Conservation (phyloP, 2,113 vertebrate genomes). For the Pelmatolapia mariae region DNA sequence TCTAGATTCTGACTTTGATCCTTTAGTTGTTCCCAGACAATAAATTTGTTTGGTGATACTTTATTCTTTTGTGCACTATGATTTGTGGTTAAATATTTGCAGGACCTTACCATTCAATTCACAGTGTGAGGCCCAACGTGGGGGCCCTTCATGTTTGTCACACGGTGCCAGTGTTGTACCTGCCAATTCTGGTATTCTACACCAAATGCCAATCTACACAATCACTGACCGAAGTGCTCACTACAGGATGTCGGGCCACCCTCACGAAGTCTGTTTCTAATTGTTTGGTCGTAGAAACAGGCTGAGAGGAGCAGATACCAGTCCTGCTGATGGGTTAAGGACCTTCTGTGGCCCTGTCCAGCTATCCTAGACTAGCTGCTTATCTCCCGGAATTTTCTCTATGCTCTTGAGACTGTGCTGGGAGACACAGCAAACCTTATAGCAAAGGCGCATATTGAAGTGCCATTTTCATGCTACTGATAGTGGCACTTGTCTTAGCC, state of each 20-base stretch:
- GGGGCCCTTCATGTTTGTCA: background rate
- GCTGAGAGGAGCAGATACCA: background rate
- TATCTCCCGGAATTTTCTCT: background rate
- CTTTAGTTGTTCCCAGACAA: background rate
- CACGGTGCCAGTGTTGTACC: background rate
- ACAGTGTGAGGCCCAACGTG: background rate
- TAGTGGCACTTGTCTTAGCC: background rate
- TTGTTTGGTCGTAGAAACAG: background rate
- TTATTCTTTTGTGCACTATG: background rate
- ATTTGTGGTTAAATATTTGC: background rate
- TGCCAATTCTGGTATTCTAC: background rate
- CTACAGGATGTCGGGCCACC: fast-evolving
- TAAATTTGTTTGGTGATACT: background rate
- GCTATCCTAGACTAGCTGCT: background rate
- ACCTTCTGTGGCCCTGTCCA: background rate
- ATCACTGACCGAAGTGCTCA: background rate
- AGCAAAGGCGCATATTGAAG: background rate
- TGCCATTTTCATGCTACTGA: background rate
- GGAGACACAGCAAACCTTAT: background rate
- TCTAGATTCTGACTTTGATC: background rate
- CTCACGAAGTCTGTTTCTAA: background rate
- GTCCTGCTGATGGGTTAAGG: background rate
- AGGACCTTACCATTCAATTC: background rate
- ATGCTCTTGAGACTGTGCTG: background rate
- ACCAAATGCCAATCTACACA: background rate